A percentile compares a stretch with the other conserved stretches of the same genome.
These are phyloP conservation scores for Colostygia pectinataria DNA, from an alignment of 2,888 invertebrate species.

Conservation along the genomic window DNA sequence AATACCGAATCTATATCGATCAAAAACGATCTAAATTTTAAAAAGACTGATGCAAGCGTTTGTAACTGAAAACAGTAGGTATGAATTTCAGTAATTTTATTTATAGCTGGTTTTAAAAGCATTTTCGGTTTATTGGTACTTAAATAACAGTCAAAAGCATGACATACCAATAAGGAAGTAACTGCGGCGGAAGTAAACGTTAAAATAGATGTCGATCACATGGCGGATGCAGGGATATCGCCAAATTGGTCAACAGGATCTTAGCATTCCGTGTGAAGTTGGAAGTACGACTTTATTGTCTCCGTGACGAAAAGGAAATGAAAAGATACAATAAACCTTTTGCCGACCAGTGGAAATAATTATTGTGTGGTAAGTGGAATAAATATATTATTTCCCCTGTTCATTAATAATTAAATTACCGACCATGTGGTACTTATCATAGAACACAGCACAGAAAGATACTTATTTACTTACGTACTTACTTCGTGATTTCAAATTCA, in stretches of 20 bases:
- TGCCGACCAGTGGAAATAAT: not conserved
- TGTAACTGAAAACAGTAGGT: too few relatives aligned
- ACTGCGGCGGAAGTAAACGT: constrained; percentile 4
- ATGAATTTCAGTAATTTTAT: not conserved
- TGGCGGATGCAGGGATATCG: constrained; percentile 14
- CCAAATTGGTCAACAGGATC: constrained; percentile 1
- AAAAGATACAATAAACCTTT: not conserved
- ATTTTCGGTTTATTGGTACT: constrained; percentile 1
- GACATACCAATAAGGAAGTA: constrained; percentile 14
- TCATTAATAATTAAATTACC: constrained; percentile 20
- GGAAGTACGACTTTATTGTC: not conserved
- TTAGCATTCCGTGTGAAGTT: not conserved
- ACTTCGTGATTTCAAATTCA: constrained; percentile 31
- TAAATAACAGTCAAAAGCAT: constrained; percentile 2
- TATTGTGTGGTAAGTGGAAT: constrained; percentile 17
- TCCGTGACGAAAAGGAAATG: not conserved
- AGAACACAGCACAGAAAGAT: too few relatives aligned
- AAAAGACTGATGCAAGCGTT: too few relatives aligned
- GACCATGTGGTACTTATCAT: too few relatives aligned
- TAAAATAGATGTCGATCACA: constrained; percentile 18
- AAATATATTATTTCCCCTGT: constrained; percentile 19
- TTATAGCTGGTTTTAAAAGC: not conserved
- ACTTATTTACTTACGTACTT: too few relatives aligned
- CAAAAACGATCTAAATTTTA: too few relatives aligned
- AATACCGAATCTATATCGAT: too few relatives aligned